These are phyloP conservation scores for Leptestheria dahalacensis DNA, from an alignment of 1,140 invertebrate species.

Conservation along the genomic window DNA sequence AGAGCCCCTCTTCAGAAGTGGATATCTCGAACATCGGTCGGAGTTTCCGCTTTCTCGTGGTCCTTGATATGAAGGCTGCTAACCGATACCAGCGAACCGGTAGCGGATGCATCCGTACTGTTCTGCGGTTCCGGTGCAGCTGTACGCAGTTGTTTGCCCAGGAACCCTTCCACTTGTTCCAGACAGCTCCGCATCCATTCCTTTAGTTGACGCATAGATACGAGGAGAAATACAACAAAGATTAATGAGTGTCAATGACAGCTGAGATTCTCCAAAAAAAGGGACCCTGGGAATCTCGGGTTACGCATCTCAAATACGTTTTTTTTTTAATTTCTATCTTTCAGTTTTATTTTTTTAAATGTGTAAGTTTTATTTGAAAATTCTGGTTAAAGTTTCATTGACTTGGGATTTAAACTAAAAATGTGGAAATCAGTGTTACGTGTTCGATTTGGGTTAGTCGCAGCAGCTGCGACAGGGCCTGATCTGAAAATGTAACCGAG, in stretches of 20 bases:
- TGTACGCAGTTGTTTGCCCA: slow-evolving; percentile 36
- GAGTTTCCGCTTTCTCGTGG: slow-evolving; percentile 55
- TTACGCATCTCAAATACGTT: too few species aligned
- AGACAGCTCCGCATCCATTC: slow-evolving; percentile 55
- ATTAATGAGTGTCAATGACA: background rate
- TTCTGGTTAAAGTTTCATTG: too few species aligned
- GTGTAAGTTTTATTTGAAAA: too few species aligned
- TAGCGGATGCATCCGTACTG: slow-evolving; percentile 21
- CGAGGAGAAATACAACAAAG: slow-evolving; percentile 21
- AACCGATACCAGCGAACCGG: slow-evolving; percentile 24
- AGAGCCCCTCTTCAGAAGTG: slow-evolving; percentile 38
- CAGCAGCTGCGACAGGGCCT: slow-evolving; percentile 44
- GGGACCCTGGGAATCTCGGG: too few species aligned
- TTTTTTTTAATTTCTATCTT: too few species aligned
- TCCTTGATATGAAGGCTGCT: slow-evolving; percentile 23
- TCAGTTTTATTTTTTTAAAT: too few species aligned
- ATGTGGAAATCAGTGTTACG: slow-evolving; percentile 41
- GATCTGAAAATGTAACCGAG: slow-evolving; percentile 26
- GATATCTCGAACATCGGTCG: slow-evolving; percentile 59
- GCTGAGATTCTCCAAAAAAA: background rate
- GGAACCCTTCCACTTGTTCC: slow-evolving; percentile 55
- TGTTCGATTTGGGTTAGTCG: slow-evolving; percentile 58
- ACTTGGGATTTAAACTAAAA: too few species aligned
- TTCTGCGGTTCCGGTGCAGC: slow-evolving; percentile 13
- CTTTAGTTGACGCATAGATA: slow-evolving; percentile 30